Percentiles rank a stretch among this genome's conserved stretches.
These are phyloP conservation scores for Crotalus tigris DNA, from an alignment of 2,113 vertebrate species.

Conservation along the genomic window DNA sequence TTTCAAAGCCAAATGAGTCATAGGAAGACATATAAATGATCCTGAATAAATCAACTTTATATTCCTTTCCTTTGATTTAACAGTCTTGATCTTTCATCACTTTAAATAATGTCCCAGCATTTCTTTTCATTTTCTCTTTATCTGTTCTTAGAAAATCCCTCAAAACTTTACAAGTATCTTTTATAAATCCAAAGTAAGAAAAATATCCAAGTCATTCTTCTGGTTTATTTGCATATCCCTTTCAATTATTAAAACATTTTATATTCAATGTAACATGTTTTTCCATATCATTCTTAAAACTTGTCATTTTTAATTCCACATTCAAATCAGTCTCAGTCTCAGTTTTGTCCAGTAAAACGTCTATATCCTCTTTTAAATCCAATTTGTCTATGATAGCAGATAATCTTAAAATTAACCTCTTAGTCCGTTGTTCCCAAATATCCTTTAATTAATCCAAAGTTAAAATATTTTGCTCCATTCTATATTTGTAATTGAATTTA, in stretches of 20 bases:
- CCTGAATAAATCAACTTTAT: neutral
- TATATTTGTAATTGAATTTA: neutral
- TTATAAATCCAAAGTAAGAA: neutral
- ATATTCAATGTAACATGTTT: neutral
- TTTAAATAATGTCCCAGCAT: neutral
- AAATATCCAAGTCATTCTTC: neutral
- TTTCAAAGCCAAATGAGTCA: neutral
- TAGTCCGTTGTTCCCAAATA: neutral
- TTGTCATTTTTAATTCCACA: neutral
- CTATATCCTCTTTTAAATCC: neutral
- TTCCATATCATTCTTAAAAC: neutral
- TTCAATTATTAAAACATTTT: neutral
- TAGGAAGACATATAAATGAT: neutral
- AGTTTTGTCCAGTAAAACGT: neutral
- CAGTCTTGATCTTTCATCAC: neutral
- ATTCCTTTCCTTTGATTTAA: neutral
- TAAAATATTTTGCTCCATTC: neutral
- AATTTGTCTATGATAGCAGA: neutral
- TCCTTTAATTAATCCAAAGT: neutral
- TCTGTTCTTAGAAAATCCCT: neutral
- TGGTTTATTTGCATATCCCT: neutral
- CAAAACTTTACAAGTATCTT: neutral
- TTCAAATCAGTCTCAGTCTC: neutral
- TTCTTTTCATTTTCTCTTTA: neutral
- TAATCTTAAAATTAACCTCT: neutral